Evolutionary conservation across 1,140 invertebrate genomes (phyloP).

Genomic region (Drosophila eugracilis): DNA sequence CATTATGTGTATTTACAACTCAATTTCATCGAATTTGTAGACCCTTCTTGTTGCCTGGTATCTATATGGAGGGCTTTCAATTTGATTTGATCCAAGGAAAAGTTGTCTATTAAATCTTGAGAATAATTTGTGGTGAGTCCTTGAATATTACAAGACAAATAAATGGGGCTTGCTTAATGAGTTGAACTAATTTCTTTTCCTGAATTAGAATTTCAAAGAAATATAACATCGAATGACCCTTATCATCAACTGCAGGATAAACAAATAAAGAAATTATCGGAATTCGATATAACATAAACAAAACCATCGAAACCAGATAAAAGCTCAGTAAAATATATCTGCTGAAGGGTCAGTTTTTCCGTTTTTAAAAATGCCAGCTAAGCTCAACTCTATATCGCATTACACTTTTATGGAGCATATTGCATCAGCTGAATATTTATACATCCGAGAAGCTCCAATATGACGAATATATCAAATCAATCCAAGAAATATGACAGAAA

Average conservation of each 20-base stretch:
- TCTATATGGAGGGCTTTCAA: constrained; percentile 14
- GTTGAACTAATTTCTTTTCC: no score
- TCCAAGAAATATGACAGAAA: constrained; percentile 2
- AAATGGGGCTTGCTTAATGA: neutral
- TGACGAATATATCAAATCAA: neutral
- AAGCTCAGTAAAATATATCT: neutral
- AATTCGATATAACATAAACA: constrained; percentile 1
- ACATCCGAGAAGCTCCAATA: neutral
- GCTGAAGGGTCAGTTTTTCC: neutral
- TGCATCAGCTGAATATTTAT: constrained; percentile 62
- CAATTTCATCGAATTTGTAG: constrained; percentile 17
- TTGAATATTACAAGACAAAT: constrained; percentile 4
- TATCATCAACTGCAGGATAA: neutral
- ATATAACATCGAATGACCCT: no score
- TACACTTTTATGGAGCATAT: constrained; percentile 34
- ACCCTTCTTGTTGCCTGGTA: constrained; percentile 16
- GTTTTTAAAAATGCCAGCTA: constrained; percentile 3
- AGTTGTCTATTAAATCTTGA: constrained; percentile 8
- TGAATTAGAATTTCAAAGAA: neutral
- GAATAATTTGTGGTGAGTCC: constrained; percentile 4
- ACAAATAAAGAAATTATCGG: neutral
- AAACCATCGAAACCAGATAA: neutral
- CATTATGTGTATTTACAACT: constrained; percentile 25
- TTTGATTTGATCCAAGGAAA: neutral
- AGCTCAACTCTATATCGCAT: constrained; percentile 23